phyloP scores from a whole-genome alignment of 1,140 invertebrate species.

The Nomia melanderi region DNA sequence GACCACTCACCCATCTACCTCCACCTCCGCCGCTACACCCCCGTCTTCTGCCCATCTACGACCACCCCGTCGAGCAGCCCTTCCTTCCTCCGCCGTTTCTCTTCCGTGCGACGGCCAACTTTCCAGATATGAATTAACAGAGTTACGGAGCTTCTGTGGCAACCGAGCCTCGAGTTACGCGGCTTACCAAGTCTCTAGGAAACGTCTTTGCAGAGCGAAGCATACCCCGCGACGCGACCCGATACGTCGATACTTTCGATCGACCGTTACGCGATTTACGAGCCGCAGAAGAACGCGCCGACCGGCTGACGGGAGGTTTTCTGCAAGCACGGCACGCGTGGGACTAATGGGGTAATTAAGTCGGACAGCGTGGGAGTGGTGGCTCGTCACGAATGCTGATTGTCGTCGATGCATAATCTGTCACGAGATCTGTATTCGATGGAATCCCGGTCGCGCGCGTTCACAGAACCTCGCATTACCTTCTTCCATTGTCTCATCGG shows the following conservation, averaged over 20 bases:
- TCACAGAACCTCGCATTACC: too few relatives aligned
- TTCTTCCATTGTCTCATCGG: constrained; percentile 11
- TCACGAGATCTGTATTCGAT: constrained; percentile 49
- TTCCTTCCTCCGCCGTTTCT: constrained; percentile 45
- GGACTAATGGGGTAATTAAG: constrained; percentile 53
- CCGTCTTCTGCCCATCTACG: constrained; percentile 49
- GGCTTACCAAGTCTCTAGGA: constrained; percentile 77
- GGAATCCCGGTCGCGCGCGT: constrained; percentile 2
- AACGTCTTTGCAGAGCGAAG: constrained; percentile 63
- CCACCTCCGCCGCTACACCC: constrained; percentile 44
- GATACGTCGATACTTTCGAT: constrained; percentile 19
- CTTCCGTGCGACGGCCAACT: constrained; percentile 68
- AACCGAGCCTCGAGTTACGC: constrained; percentile 72
- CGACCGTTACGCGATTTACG: constrained; percentile 17
- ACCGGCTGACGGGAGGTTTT: constrained; percentile 1
- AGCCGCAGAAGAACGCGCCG: background rate
- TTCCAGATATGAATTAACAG: constrained; percentile 81
- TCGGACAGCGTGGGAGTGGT: constrained; percentile 46
- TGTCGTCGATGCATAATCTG: constrained; percentile 39
- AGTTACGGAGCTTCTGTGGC: constrained; percentile 78
- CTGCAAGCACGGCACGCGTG: constrained; percentile 32
- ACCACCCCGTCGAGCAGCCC: constrained; percentile 31
- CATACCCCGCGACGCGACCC: background rate
- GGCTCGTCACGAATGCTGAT: constrained; percentile 56
- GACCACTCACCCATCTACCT: constrained; percentile 53